Evolutionary conservation across 2,113 vertebrate species (phyloP), one percentile per base, ranked within the genome.

Genomic region (Tachysurus fulvidraco): DNA sequence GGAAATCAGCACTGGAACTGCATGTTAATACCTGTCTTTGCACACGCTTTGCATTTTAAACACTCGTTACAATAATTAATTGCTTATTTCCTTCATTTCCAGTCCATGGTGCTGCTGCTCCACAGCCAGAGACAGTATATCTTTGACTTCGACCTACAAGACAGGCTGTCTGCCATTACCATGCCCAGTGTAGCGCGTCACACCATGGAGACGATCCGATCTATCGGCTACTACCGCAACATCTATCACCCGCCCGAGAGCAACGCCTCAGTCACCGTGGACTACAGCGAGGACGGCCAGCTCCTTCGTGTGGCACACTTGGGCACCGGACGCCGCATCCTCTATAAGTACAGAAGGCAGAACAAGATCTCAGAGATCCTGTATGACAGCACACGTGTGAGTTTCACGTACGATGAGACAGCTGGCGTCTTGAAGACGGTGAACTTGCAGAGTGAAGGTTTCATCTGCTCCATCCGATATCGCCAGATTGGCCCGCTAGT

Each of bases 91-190:
- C 41, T 81, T 78, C 21, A 89, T 86, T 74, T 90, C 59, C 95
- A 99, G 98, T 98, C 98, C 90, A 99, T 99, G 98, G 98, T 99
- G 60, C 94, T 99, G 81, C 96, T 99, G 92, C 97, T 99, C 74
- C 98, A 99, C 89, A 99, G 98, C 93, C 98, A 99, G 93, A 94
- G 97, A 86, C 98, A 99, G 92, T 99, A 99, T 93, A 99, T 99
- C 93, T 99, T 99, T 0, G 98, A 99, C 83, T 99, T 97, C 0
- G 98, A 98, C 90, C 92, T 96, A 83, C 93, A 96, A 92, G 97
- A 98, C 92, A 96, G 96, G 41, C 95, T 99, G 77, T 97, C 97
- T 0, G 98, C 98, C 14, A 96, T 99, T 91, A 99, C 98, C 64
- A 99, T 99, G 98, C 98, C 98, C 90, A 99, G 97, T 0, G 98